A percentile compares a stretch with the other conserved stretches of the same genome.
Evolutionary conservation across 1,140 invertebrate genomes (phyloP).

Genomic region (Pseudomyrmex pallidus): DNA sequence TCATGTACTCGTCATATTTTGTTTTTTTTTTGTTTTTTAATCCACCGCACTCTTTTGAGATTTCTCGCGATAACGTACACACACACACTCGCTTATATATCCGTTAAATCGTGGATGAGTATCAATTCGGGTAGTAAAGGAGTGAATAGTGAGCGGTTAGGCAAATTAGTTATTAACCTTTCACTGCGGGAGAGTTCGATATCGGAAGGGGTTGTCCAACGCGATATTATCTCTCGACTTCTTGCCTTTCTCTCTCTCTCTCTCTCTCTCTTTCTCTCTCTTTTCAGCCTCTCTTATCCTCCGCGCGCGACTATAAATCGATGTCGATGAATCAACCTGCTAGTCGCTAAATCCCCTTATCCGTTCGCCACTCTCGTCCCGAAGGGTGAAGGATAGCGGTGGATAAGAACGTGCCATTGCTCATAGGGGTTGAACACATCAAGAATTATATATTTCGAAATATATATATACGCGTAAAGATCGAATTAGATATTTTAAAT

Average conservation of each 20-base stretch:
- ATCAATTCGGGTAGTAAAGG: not conserved
- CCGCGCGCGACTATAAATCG: constrained; percentile 59
- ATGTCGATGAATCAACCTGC: constrained; percentile 68
- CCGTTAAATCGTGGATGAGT: not conserved
- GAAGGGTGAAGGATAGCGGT: not conserved
- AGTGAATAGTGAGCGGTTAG: not conserved
- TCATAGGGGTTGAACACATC: constrained; percentile 11
- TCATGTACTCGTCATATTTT: no score
- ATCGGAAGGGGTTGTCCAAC: not conserved
- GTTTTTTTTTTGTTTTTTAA: no score
- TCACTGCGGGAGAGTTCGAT: not conserved
- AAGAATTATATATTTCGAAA: not conserved
- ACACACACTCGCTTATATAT: no score
- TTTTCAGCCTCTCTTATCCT: constrained; percentile 5
- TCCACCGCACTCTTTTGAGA: no score
- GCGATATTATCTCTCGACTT: not conserved
- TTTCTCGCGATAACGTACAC: no score
- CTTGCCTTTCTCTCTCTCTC: not conserved
- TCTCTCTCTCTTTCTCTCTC: not conserved
- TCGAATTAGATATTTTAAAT: no score
- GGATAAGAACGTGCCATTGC: constrained; percentile 13
- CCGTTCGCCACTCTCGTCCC: constrained; percentile 56
- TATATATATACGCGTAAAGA: not conserved
- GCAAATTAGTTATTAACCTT: constrained; percentile 20
- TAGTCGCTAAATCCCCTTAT: constrained; percentile 72